Base-by-base conservation (phyloP, 35 echinoderm and acorn worm genomes). In the Stichopus chloronotus region DNA sequence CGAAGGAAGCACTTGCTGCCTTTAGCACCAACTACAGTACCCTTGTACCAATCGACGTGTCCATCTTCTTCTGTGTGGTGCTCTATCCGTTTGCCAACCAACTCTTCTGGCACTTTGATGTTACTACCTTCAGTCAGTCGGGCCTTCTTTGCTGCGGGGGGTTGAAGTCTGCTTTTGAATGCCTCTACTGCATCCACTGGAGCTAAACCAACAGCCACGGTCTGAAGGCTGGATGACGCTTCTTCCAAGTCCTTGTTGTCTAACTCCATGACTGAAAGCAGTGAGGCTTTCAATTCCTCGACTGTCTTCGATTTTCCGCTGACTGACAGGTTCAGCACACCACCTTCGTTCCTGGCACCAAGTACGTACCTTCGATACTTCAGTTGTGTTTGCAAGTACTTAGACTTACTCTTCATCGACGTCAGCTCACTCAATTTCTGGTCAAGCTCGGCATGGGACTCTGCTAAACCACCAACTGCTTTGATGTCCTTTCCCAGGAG, bases 401-500 rank as follows among this genome's bases (percentile, higher is more conserved):
- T 92, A 19, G 9, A 20, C 81, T 55, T 25, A 57, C 55, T 84
- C 71, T 57, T 21, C 60, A 22, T 63, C 91, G 68, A 82, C 22
- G 12, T 52, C 79, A 82, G 79, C 17, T 9, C 6, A 30, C 79
- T 1, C 5, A 82, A 1, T 82, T 19, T 82, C 79, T 82, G 6
- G 55, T 25, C 79, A 4, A 82, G 79, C 9, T 82, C 79, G 16
- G 7, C 7, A 5, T 53, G 79, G 25, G 84, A 87, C 58, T 87
- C 58, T 59, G 57, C 84, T 23, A 87, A 52, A 53, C 43, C 53
- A 13, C 12, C 88, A 25, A 59, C 56, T 53, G 52, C 83, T 79
- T 55, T 79, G n/a, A 92, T 58, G 82, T 92, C 91, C 83, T 87
- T 80, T 30, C 25, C 56, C 54, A 87, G n/a, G 54, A 77, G 56